Percentiles rank a stretch among this genome's conserved stretches.
phyloP scores from a whole-genome alignment of 2,113 vertebrate species.

The Brachirus orientalis region DNA sequence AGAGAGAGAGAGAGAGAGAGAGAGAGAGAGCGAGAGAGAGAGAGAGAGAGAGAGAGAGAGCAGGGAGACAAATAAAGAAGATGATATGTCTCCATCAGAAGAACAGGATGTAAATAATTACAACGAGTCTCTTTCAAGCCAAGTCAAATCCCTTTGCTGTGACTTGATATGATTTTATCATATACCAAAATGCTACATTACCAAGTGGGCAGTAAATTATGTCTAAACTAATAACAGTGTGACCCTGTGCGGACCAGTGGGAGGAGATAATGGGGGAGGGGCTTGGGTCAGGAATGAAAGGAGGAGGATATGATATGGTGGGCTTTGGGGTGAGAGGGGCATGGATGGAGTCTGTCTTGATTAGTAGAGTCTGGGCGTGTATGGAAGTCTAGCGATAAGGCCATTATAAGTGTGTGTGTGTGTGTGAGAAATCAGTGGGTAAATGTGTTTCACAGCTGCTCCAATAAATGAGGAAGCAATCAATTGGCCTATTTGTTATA shows the following conservation, averaged over 20 bases:
- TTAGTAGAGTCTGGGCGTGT: constrained; percentile 85
- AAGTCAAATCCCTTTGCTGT: constrained; percentile 80
- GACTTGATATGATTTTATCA: constrained; percentile 91
- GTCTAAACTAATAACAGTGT: constrained; percentile 88
- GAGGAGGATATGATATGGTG: constrained; percentile 71
- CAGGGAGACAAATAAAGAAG: constrained; percentile 8
- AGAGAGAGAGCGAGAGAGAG: constrained; percentile 31
- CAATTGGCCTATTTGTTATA: constrained; percentile 44
- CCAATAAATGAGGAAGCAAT: constrained; percentile 48
- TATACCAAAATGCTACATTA: constrained; percentile 89
- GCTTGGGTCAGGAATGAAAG: constrained; percentile 78
- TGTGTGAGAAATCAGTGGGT: constrained; percentile 52
- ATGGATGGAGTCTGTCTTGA: constrained; percentile 87
- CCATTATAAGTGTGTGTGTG: constrained; percentile 30
- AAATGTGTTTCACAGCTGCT: constrained; percentile 60
- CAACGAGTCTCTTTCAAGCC: constrained; percentile 85
- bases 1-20: constrained; percentile 48
- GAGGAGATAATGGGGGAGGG: constrained; percentile 65
- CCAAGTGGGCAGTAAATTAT: constrained; percentile 92
- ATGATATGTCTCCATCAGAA: too few relatives aligned
- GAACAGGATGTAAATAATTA: constrained; percentile 84
- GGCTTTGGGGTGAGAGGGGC: constrained; percentile 43
- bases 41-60: constrained; percentile 41
- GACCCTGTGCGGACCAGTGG: constrained; percentile 82
- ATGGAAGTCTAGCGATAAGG: constrained; percentile 80